Evolutionary conservation across 64 coral and sea anemone species (phyloP), one percentile per base, ranked within the genome.

Genomic region (Stichodactyla helianthus): DNA sequence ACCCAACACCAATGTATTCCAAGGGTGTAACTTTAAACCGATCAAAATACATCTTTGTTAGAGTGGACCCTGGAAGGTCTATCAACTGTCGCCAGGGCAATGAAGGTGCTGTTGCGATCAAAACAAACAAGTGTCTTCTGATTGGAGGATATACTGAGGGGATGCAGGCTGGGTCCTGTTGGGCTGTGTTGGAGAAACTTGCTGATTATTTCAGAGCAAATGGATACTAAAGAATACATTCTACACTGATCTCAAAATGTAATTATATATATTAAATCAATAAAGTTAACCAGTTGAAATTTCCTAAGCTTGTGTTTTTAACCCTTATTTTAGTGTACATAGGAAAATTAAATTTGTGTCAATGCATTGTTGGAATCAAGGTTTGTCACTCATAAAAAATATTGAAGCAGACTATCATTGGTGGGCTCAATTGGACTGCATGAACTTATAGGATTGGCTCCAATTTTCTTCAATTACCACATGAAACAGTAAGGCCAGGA

Each of bases 91-190:
- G 92, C 23, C 83, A 94, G 31, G 92, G 95, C 64, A 82, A 88
- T 51, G 95, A 98, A 62, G 95, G 95, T 51, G 89, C 84, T 50
- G 79, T 98, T 83, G 95, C 95, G n/a, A 80, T 98, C 50, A 92
- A 92, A 71, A 98, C 95, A 19, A 94, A 94, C 27, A 86, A 90
- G 19, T 98, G 95, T 77, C 87, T 98, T 26, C 52, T 98, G 84
- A 98, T 98, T 89, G 95, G 95, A 18, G 92, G 71, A 84, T 98
- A 98, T 59, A 88, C 89, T 50, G 95, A 98, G 0, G 90, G 95
- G 70, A 98, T 92, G 87, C 89, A 94, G 52, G 89, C 89, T 59
- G 95, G 92, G 4, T 89, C 77, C 12, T 98, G 95, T 25, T 87
- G 79, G 84, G 89, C 93, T 51, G 95, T 98, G 53, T 84, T 94